A percentile compares a stretch with the other conserved stretches of the same genome.
phyloP scores from a whole-genome alignment of 2,797 vertebrate genomes.

The Sebastes cheni region DNA sequence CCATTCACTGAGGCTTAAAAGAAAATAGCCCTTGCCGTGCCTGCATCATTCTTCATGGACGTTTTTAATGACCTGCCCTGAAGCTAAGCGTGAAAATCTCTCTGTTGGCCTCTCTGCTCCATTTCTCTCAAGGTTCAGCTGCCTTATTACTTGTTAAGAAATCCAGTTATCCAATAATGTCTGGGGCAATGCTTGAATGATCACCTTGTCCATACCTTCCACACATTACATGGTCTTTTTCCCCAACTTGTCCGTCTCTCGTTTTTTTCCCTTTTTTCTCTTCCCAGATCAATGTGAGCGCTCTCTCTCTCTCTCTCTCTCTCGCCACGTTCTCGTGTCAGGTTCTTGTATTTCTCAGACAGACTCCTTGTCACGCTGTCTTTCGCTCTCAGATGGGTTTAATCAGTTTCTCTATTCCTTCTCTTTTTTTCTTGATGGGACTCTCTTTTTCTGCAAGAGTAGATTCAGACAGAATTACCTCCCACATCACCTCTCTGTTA shows the following conservation, averaged over 20 bases:
- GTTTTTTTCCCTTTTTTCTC: not conserved
- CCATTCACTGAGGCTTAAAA: conserved; percentile 1
- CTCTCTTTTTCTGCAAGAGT: conserved; percentile 28
- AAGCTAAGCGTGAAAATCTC: conserved; percentile 31
- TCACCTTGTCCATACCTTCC: conserved; percentile 40
- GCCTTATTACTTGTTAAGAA: conserved; percentile 61
- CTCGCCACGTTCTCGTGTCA: not conserved
- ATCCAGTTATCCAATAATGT: conserved; percentile 63
- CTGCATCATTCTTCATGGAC: conserved; percentile 23
- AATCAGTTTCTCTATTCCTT: conserved; percentile 40
- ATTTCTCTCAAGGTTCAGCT: conserved; percentile 51
- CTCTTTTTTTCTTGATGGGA: conserved; percentile 18
- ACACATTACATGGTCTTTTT: conserved; percentile 30
- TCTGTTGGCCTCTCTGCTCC: conserved; percentile 39
- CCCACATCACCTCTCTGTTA: conserved; percentile 35
- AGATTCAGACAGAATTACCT: conserved; percentile 50
- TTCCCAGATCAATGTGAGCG: conserved; percentile 17
- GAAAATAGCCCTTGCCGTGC: not conserved
- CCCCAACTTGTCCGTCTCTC: not conserved
- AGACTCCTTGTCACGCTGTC: conserved; percentile 18
- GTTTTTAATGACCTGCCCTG: conserved; percentile 27
- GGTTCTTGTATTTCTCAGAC: conserved; percentile 25
- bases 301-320: not conserved
- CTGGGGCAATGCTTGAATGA: conserved; percentile 46
- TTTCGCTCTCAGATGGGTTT: conserved; percentile 28